phyloP scores from a whole-genome alignment of 2,888 invertebrate genomes.

The Archips xylosteana region DNA sequence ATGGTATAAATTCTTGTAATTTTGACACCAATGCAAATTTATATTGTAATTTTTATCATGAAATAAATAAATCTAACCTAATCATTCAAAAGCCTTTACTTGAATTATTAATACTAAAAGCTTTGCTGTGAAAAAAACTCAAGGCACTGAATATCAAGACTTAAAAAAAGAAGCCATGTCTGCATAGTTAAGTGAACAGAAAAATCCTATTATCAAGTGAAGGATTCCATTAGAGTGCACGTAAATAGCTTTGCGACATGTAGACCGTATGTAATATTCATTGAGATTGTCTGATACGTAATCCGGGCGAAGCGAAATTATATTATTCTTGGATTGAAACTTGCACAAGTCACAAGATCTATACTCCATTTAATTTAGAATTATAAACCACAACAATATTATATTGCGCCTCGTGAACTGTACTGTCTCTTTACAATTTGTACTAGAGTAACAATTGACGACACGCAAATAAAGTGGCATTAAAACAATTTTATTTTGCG shows the following conservation, averaged over 20 bases:
- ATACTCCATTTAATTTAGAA: too few species aligned
- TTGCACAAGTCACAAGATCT: conserved; percentile 25
- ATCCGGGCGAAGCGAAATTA: conserved; percentile 49
- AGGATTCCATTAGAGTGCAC: conserved; percentile 24
- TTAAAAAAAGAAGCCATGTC: background rate
- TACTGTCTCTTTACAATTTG: too few species aligned
- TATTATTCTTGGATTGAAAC: conserved; percentile 46
- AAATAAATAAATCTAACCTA: too few species aligned
- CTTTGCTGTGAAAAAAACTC: background rate
- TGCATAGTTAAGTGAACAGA: conserved; percentile 29
- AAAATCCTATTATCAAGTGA: conserved; percentile 31
- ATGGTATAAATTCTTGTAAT: too few species aligned
- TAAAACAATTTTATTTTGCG: too few species aligned
- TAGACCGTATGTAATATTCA: conserved; percentile 33
- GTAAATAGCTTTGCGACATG: conserved; percentile 36
- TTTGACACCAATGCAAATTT: too few species aligned
- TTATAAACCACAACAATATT: too few species aligned
- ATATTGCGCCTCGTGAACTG: too few species aligned
- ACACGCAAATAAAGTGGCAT: too few species aligned
- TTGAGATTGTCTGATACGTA: conserved; percentile 44
- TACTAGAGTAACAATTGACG: too few species aligned
- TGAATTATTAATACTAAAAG: background rate
- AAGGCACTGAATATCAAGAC: background rate
- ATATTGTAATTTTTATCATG: too few species aligned
- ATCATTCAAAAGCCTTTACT: background rate